These are phyloP conservation scores for Hydractinia symbiolongicarpus DNA, from an alignment of 30 jellyfish, hydroid and myxozoan genomes.

Conservation along the genomic window DNA sequence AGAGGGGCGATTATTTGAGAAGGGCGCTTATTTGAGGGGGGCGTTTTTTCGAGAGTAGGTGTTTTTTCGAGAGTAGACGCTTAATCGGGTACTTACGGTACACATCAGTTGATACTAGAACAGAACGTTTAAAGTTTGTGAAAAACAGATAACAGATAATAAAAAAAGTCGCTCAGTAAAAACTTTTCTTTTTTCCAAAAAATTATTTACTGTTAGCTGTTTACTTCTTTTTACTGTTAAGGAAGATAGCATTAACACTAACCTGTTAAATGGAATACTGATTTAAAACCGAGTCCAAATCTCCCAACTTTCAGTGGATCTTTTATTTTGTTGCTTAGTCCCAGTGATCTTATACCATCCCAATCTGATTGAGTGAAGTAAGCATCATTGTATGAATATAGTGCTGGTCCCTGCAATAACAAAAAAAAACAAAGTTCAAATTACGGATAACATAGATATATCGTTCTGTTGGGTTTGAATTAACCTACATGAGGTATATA, in stretches of 20 bases:
- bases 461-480: too few species aligned
- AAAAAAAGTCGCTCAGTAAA: neutral
- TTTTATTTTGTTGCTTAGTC: conserved; percentile 43
- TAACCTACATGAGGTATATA: too few species aligned
- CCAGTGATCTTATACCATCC: conserved; percentile 67
- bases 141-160: neutral
- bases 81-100: too few species aligned
- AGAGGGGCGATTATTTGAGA: too few species aligned
- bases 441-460: too few species aligned
- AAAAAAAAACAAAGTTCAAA: neutral
- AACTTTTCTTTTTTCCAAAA: neutral
- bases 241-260: neutral
- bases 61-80: too few species aligned
- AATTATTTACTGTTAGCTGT: too few species aligned
- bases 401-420: conserved; percentile 54
- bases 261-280: conserved; percentile 74
- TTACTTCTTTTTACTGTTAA: too few species aligned
- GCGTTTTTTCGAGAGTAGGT: too few species aligned
- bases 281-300: conserved; percentile 79
- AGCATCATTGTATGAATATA: conserved; percentile 72
- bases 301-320: conserved; percentile 77
- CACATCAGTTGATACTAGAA: too few species aligned
- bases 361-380: conserved; percentile 47
- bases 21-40: too few species aligned
- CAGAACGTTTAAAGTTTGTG: neutral